Base-by-base conservation (phyloP, 2,113 vertebrate genomes). In the Caranx melampygus region DNA sequence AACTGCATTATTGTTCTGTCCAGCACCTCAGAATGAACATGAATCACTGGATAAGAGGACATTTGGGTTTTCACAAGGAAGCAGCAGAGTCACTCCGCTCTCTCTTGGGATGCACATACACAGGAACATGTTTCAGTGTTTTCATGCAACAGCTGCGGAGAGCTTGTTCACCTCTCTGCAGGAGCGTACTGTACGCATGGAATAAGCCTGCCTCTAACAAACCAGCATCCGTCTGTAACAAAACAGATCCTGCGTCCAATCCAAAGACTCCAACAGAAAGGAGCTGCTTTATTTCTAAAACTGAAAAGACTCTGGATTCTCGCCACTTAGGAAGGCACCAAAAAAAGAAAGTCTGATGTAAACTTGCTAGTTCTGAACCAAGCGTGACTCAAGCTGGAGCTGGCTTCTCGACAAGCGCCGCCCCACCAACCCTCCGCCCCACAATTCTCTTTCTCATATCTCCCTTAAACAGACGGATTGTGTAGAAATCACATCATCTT, bases 21-120 rank as follows among this genome's bases (percentile, higher is more conserved):
- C 14, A 58, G 33, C 42, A 52, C 61, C 26, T 54, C 16, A 47
- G 54, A 21, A 55, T 34, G 20, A 69, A 44, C 64, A 31, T 33
- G 1, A 51, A 37, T 37, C 31, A 16, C 1, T 47, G 54, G 59
- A 51, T 8, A 9, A 66, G 14, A 72, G 54, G 49, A 63, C 42
- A 62, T 52, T 6, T 70, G 52, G 45, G 49, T 60, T 51, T 42
- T 37, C 47, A 37, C 2, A 16, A 12, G 40, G 14, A 6, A 92
- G 89, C 84, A 90, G 85, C 83, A 57, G 78, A 70, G 85, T 84
- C 71, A 66, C 75, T 84, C 26, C 26, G 82, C 44, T 80, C 84
- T 16, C 37, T 47, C 45, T 10, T 1, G 3, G 20, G 37, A 33
- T 57, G 16, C 12, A 52, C 33, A 11, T 3, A 20, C 62, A 40